Evolutionary conservation across 1,140 invertebrate species (phyloP), one percentile per base, ranked within the genome.

Genomic region (Phenacoccus solenopsis): DNA sequence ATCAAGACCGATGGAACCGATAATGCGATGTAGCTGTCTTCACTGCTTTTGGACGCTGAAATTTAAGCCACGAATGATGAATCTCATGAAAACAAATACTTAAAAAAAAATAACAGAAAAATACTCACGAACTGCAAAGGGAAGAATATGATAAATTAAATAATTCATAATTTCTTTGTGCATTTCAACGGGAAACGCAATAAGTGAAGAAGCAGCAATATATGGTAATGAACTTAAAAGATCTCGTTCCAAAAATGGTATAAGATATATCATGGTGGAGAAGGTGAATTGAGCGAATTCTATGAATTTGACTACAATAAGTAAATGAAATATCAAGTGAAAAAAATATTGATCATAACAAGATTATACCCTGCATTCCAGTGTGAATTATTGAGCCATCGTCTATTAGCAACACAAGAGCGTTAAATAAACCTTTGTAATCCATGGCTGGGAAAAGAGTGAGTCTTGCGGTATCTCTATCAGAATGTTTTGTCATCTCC

Each of bases 181-280:
- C 28, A 98, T 81, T 68, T 89, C 86, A 57, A 84, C 83, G 2
- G 96, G 96, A 75, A 98, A 86, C 35, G 95, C 89, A 61, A 93
- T 91, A 74, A 99, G 88, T 72, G 93, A 90, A 73, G 93, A 93
- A 69, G 96, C 94, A 67, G 95, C 89, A 72, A 97, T 83, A 78
- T 96, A 96, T 22, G 97, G 94, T 73, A 99, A 81, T 75, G 91
- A 92, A 82, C 98, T 95, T 74, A 99, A 91, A 74, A 94, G 84
- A 78, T 98, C 95, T 77, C 94, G 89, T 77, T 98, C 96, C 73
- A 99, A 80, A 79, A 99, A 99, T 20, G 96, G 95, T 71, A 98
- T 13, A 21, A 24, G 28, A 49, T 57, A 70, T 68, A 68, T 32
- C 35, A 28, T 59, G 69, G 1, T 61, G 20, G 16, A 35, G 70